Evolutionary conservation across 2,888 invertebrate genomes (phyloP).

Genomic region (Drosophila meridionalis): DNA sequence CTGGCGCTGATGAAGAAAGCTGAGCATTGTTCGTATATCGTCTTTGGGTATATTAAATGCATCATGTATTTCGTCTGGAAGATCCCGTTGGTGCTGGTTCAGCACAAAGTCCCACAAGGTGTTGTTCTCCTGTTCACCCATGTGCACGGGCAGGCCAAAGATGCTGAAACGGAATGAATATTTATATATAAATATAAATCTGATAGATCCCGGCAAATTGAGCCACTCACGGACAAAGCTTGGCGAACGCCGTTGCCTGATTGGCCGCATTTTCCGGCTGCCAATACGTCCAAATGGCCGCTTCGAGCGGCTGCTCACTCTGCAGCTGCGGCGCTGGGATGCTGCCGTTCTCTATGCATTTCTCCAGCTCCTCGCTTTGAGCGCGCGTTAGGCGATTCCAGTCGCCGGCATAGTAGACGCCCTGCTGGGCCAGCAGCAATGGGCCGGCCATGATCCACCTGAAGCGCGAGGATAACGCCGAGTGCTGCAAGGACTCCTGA

Average conservation of each 20-base stretch:
- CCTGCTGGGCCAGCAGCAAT: conserved; percentile 82
- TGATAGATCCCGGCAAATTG: not conserved
- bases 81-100: conserved; percentile 58
- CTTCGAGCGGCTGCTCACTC: conserved; percentile 67
- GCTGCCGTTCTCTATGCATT: conserved; percentile 71
- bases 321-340: conserved; percentile 49
- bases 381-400: conserved; percentile 80
- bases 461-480: conserved; percentile 45
- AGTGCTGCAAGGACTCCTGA: conserved; percentile 34
- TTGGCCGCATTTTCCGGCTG: conserved; percentile 76
- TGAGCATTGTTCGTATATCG: conserved; percentile 78
- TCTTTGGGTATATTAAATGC: conserved; percentile 71
- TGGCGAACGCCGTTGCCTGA: conserved; percentile 72
- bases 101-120: conserved; percentile 78
- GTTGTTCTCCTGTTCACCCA: conserved; percentile 64
- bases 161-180: conserved; percentile 71
- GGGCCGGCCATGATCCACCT: conserved; percentile 83
- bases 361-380: conserved; percentile 71
- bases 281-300: conserved; percentile 85
- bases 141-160: conserved; percentile 83
- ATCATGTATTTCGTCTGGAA: conserved; percentile 11
- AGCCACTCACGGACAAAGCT: conserved; percentile 81
- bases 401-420: conserved; percentile 84
- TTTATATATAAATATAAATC: not conserved
- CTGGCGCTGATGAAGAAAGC: conserved; percentile 68